Conservation (phyloP, 2,113 vertebrate species). For the Meriones unguiculatus region DNA sequence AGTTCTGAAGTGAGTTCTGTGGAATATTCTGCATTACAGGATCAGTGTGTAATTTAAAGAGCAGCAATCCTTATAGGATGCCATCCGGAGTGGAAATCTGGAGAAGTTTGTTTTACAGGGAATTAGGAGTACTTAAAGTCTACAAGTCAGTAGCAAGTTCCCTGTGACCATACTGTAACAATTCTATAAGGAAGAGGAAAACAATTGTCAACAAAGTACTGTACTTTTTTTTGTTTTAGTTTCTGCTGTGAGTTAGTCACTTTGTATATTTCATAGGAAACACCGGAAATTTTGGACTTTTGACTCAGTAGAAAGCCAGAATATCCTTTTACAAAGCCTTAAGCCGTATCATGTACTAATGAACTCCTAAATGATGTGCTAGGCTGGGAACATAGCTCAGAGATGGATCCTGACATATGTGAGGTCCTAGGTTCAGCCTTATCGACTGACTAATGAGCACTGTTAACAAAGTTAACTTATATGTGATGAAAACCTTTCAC, state of each 20-base stretch:
- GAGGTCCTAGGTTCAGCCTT: not conserved
- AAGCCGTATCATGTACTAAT: not conserved
- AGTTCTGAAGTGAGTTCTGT: not conserved
- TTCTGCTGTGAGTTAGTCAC: conserved; percentile 14
- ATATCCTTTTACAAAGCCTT: conserved; percentile 13
- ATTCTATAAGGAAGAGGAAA: conserved; percentile 37
- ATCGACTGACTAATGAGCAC: not conserved
- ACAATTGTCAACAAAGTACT: not conserved
- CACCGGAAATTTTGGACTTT: conserved; percentile 9
- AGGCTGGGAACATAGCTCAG: not conserved
- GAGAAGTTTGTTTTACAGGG: conserved; percentile 30
- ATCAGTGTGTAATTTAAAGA: conserved; percentile 25
- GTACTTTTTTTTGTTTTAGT: not conserved
- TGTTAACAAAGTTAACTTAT: conserved; percentile 8
- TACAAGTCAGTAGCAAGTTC: conserved; percentile 37
- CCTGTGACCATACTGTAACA: not conserved
- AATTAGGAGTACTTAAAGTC: conserved; percentile 22
- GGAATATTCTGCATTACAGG: not conserved
- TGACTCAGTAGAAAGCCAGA: conserved; percentile 5
- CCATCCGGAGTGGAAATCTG: conserved; percentile 14
- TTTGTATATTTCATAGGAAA: conserved; percentile 6
- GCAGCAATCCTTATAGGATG: not conserved
- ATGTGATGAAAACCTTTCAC: conserved; percentile 5
- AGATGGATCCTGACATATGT: not conserved
- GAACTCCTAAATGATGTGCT: conserved; percentile 26